Evolutionary conservation across 2,888 invertebrate species (phyloP), one percentile per base, ranked within the genome.

Genomic region (Erebia aethiops): DNA sequence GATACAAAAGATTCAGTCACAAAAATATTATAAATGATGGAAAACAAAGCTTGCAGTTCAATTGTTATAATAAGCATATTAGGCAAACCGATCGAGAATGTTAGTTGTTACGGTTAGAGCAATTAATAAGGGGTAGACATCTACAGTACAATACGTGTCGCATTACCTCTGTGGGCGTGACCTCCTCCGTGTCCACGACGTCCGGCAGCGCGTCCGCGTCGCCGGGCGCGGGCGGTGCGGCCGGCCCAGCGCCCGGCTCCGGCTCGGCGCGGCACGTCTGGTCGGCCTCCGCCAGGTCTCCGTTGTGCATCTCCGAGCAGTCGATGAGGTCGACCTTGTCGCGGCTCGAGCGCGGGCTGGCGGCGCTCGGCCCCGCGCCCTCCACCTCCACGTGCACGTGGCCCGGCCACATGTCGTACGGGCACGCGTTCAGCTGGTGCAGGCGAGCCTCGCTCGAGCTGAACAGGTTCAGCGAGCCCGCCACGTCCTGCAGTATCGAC

Each of bases 261-360:
- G 76, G 77, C n/a, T 89, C 91, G 5, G 82, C 73, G 64, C 90
- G 94, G 77, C 96, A 94, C 67, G 96, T 96, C 86, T 97, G 97
- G 89, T 97, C 97, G 11, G 97, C 97, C 87, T 97, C 97, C 0
- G 97, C 97, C 76, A 97, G 88, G 81, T 97, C 97, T 41, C 95
- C 96, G 82, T 97, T 95, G 74, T 95, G 94, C 83, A 94, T 94
- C 77, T 94, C 94, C 21, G 91, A 90, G 79, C 91, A 91, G 76
- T 91, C 88, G 41, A 92, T 86, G 70, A 93, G 82, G 79, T 93
- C 93, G 46, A 90, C 88, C 77, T 93, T 93, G 49, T 87, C 93
- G 71, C 88, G 90, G 76, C 87, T 87, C 54, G 88, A 88, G 14
- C 85, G 86, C 41, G 87, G 84, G 65, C 87, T 85, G 74, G 82